phyloP scores from a whole-genome alignment of 30 jellyfish, hydroid and myxozoan genomes.

The Aurelia aurita complex sp. Pacific region DNA sequence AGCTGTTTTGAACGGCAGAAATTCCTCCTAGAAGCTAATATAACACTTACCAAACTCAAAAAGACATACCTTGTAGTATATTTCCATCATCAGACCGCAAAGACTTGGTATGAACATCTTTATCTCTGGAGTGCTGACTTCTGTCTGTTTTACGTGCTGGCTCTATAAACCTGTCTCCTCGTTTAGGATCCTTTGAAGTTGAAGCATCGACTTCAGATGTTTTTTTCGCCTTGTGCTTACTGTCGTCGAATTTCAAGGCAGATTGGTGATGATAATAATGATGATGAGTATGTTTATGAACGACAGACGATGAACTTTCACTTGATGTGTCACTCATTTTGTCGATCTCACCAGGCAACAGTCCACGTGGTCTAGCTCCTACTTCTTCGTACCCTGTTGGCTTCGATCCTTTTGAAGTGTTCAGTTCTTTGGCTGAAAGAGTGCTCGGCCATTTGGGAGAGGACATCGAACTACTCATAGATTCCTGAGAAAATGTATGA shows the following conservation, averaged over 20 bases:
- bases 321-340: not conserved
- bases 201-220: not conserved
- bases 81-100: no score
- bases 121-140: no score
- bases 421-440: constrained; percentile 31
- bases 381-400: constrained; percentile 42
- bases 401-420: constrained; percentile 9
- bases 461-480: constrained; percentile 21
- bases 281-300: constrained; percentile 82
- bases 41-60: no score
- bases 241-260: not conserved
- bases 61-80: no score
- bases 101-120: no score
- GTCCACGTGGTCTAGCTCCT: constrained; percentile 72
- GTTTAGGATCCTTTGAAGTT: not conserved
- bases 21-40: no score
- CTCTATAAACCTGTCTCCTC: not conserved
- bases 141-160: no score
- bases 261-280: constrained; percentile 73
- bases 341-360: constrained; percentile 51
- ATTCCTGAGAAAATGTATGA: not conserved
- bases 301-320: constrained; percentile 23
- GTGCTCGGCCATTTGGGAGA: constrained; percentile 58
- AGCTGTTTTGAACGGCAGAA: no score
- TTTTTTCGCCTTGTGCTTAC: constrained; percentile 7